phyloP scores from a whole-genome alignment of 1,140 invertebrate species.

The honey bee (Apis mellifera) region Amel_HAv3.1 CM009944.2:4009001-4009500 shows the following conservation, averaged over 20 bases:
- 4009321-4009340: constrained; percentile 43
- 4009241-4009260: not conserved
- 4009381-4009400: constrained; percentile 58
- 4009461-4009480: not conserved
- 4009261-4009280: not conserved
- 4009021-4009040: no score
- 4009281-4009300: constrained; percentile 39
- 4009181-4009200: no score
- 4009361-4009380: constrained; percentile 28
- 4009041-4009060: no score
- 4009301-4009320: constrained; percentile 49
- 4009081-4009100: no score
- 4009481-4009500: not conserved
- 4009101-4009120: no score
- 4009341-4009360: constrained; percentile 31
- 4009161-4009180: no score
- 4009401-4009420: constrained; percentile 49
- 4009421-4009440: constrained; percentile 27
- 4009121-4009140: no score
- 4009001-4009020: no score
- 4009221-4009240: not conserved
- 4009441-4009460: not conserved
- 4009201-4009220: not conserved
- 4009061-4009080: no score
- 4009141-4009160: no score